phyloP scores from a whole-genome alignment of 2,797 vertebrate species.

The Clarias laeviceps region DNA sequence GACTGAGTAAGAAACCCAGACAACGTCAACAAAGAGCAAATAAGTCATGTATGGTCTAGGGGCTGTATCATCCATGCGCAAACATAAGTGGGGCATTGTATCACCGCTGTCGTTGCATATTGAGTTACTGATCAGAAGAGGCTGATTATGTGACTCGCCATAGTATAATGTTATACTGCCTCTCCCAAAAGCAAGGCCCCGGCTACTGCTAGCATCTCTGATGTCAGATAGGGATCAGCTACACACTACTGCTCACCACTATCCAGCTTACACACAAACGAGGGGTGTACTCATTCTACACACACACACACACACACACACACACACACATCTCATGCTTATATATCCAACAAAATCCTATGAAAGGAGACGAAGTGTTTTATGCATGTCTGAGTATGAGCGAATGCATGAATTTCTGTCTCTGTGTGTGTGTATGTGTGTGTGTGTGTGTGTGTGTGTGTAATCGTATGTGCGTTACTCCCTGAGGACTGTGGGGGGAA shows the following conservation, averaged over 20 bases:
- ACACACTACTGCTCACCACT: conserved; percentile 41
- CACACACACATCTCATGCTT: conserved; percentile 28
- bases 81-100: conserved; percentile 50
- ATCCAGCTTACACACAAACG: conserved; percentile 35
- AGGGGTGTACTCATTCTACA: conserved; percentile 12
- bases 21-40: conserved; percentile 29
- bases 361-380: conserved; percentile 21
- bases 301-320: conserved; percentile 20
- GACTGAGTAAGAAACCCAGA: conserved; percentile 11
- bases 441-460: conserved; percentile 23
- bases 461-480: conserved; percentile 8
- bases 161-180: conserved; percentile 31
- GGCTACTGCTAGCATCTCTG: conserved; percentile 43
- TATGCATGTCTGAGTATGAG: conserved; percentile 35
- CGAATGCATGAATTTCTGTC: conserved; percentile 17
- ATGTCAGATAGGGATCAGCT: conserved; percentile 55
- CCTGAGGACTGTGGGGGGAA: conserved; percentile 44
- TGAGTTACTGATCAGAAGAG: conserved; percentile 43
- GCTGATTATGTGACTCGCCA: conserved; percentile 29
- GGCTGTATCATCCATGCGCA: conserved; percentile 21
- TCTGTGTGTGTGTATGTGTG: conserved; percentile 16
- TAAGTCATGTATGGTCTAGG: conserved; percentile 6
- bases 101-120: conserved; percentile 30
- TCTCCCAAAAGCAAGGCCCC: conserved; percentile 41
- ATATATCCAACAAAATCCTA: conserved; percentile 19